phyloP scores from a whole-genome alignment of 2,888 invertebrate species.

The Ctena decussata region DNA sequence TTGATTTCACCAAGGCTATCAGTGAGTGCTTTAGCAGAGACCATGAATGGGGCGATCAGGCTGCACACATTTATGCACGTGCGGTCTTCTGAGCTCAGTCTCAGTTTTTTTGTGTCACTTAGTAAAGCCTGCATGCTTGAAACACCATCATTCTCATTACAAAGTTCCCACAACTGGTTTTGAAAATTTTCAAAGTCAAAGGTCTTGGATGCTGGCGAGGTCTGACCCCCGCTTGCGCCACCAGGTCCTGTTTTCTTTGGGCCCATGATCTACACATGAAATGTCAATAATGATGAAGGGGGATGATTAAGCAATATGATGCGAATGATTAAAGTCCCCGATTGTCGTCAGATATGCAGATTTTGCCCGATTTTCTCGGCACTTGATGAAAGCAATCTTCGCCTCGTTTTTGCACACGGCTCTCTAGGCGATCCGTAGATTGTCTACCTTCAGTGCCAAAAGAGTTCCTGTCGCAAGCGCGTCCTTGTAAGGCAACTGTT shows the following conservation, averaged over 20 bases:
- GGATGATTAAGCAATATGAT: too few species aligned
- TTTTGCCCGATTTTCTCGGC: too few species aligned
- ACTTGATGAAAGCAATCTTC: too few species aligned
- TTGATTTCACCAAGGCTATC: not conserved
- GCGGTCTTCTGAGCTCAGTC: not conserved
- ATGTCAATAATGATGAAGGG: too few species aligned
- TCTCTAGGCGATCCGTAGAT: too few species aligned
- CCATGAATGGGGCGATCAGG: not conserved
- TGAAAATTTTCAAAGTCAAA: not conserved
- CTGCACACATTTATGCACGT: not conserved
- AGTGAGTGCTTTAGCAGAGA: not conserved
- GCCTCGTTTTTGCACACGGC: too few species aligned
- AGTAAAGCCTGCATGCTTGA: not conserved
- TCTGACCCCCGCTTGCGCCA: not conserved
- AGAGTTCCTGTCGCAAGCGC: too few species aligned
- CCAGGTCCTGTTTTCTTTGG: not conserved
- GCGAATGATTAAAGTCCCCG: too few species aligned
- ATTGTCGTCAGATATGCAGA: too few species aligned
- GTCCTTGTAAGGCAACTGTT: too few species aligned
- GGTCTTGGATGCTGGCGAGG: not conserved
- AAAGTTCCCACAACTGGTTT: not conserved
- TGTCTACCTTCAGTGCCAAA: too few species aligned
- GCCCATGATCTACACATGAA: not conserved
- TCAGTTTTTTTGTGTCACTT: not conserved
- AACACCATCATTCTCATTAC: not conserved